Base-by-base conservation (phyloP, 2,888 invertebrate genomes). In the Exephanes ischioxanthus region DNA sequence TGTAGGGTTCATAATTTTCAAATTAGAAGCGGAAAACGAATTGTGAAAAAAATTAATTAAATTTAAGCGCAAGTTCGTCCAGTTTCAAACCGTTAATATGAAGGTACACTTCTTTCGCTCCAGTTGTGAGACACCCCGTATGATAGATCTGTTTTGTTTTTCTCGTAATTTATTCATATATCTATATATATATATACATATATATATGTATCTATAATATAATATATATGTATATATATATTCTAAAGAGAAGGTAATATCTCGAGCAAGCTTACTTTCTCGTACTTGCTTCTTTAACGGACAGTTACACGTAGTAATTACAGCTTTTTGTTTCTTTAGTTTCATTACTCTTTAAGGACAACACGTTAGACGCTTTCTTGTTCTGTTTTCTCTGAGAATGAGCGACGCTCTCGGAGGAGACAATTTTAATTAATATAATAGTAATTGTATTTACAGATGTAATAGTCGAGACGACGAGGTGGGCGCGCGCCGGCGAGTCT, bases 261-360 rank as follows among this genome's bases (percentile, higher is more conserved):
- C 61, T 73, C 84, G 58, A 78, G 51, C 66, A 63, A 48, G 66
- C 37, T 81, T 53, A 33, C 4, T 75, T 75, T 68, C 66, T 77
- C 48, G 45, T 37, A 4, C 61, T 80, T 33, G 26, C 16, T 26
- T 78, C 41, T 72, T 83, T 26, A 80, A 83, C 80, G 73, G 85
- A 86, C 79, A 84, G 86, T 85, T 84, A 85, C 84, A 86, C 82
- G 67, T 80, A 81, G 76, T 82, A 83, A 86, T 80, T 87, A 88
- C 78, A 81, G 66, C 63, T 86, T 80, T 58, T 82, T 77, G 86
- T 83, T 33, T 68, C 53, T 70, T 72, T 26, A 73, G 26, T 84
- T 83, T 66, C 26, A 75, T 83, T 86, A 86, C 61, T 73, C 73
- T 80, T 80, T 61, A 80, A 85, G 76, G 78, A 84, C 72, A 79